Evolutionary conservation across 2,797 vertebrate species (phyloP).

Genomic region (Sebastes hubbsi): DNA sequence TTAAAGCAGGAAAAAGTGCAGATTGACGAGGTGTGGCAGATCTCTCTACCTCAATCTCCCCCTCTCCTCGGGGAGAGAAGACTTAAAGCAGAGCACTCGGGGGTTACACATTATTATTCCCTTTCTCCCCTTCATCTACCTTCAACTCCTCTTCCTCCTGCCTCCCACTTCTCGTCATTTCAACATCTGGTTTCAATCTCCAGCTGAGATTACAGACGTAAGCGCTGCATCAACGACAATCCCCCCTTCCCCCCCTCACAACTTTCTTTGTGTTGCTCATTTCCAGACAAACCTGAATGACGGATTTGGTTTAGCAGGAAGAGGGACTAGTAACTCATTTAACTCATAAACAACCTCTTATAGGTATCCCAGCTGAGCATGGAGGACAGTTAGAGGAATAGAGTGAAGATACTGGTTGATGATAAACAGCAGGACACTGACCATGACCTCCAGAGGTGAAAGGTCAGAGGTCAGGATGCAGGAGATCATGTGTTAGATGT

Average conservation of each 20-base stretch:
- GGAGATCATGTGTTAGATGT: slow-evolving; percentile 44
- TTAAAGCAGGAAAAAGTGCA: slow-evolving; percentile 41
- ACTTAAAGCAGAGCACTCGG: slow-evolving; percentile 27
- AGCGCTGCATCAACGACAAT: slow-evolving; percentile 50
- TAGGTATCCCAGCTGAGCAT: background rate
- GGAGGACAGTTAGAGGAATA: background rate
- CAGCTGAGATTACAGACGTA: slow-evolving; percentile 57
- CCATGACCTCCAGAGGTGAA: slow-evolving; percentile 51
- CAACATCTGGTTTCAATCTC: slow-evolving; percentile 73
- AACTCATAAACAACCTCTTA: background rate
- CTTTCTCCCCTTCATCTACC: slow-evolving; percentile 35
- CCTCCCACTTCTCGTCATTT: slow-evolving; percentile 50
- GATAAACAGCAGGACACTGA: slow-evolving; percentile 58
- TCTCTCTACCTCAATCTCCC: background rate
- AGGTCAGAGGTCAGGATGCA: slow-evolving; percentile 47
- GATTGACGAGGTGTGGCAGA: slow-evolving; percentile 56
- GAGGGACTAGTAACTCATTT: background rate
- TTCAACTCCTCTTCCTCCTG: slow-evolving; percentile 39
- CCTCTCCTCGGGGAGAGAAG: background rate
- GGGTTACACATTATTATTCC: slow-evolving; percentile 43
- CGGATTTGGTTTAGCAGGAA: slow-evolving; percentile 27
- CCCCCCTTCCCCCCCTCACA: slow-evolving; percentile 18
- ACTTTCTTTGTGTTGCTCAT: slow-evolving; percentile 47
- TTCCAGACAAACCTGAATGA: slow-evolving; percentile 57
- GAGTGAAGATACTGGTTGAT: background rate